Base-by-base conservation (phyloP, 1,140 invertebrate genomes). In the Monomorium pharaonis region DNA sequence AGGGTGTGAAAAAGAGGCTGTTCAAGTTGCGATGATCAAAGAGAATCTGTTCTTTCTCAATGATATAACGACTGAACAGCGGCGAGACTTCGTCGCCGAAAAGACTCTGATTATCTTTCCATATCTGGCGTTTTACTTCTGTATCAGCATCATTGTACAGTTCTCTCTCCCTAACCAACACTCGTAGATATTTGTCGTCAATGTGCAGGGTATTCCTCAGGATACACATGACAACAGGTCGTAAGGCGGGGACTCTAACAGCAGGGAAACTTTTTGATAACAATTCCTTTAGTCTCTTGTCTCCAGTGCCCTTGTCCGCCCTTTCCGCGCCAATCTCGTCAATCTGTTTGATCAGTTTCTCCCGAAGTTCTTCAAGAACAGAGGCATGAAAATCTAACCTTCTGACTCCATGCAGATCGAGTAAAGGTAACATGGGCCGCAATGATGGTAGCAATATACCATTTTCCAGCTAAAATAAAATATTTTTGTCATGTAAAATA, bases 1-100 rank as follows among this genome's bases (percentile, higher is more conserved):
- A 98, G 30, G 98, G 97, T 67, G 97, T 97, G 94, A 99, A 99
- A 94, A 99, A 99, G 49, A 98, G 94, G 93, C 97, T 98, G 30
- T 96, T 97, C n/a, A 98, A 96, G 93, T 98, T 99, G 84, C 97
- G 97, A 95, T 98, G 98, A 94, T 98, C 98, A 94, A 99, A 99
- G 21, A 99, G 94, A 44, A 98, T 96, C 94, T 97, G 97, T 92
- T 99, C 98, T 94, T 99, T 99, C 94, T 99, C 98, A 92, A 97
- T 97, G 44, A 99, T 99, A 90, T 99, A 99, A 93, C 98, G 97
- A 90, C 97, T 98, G 24, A 99, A 96, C 44, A 99, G 95, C 9
- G 99, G 99, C 12, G 98, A 99, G 0, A 99, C 98, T 96, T 99
- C 98, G 95, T 99, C 99, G 27, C 98, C 99, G 96, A 99, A 99